A percentile compares a stretch with the other conserved stretches of the same genome.
phyloP scores from a whole-genome alignment of 1,140 invertebrate species.

The Apis laboriosa region DNA sequence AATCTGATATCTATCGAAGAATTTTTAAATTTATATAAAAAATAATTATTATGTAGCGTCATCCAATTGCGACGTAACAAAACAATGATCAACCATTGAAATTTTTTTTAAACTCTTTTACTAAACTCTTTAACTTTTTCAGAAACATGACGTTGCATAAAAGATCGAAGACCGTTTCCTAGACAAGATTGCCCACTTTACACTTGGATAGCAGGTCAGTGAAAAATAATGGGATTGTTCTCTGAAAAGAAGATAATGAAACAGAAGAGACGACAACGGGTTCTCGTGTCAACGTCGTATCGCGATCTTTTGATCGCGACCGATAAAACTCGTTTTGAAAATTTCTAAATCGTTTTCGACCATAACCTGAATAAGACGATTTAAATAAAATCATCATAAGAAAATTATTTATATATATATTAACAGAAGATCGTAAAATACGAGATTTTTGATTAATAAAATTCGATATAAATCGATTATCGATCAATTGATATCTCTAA shows the following conservation, averaged over 20 bases:
- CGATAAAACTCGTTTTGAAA: slow-evolving; percentile 43
- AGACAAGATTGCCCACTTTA: slow-evolving; percentile 74
- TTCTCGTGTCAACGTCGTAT: slow-evolving; percentile 47
- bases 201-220: slow-evolving; percentile 66
- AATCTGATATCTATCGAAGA: neutral
- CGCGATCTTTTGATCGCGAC: slow-evolving; percentile 55
- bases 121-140: neutral
- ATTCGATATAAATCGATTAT: too few species aligned
- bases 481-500: too few species aligned
- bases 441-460: too few species aligned
- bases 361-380: slow-evolving; percentile 31
- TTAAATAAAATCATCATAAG: neutral
- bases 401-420: too few species aligned
- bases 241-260: slow-evolving; percentile 68
- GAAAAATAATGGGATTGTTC: slow-evolving; percentile 69
- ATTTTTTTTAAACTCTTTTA: slow-evolving; percentile 6
- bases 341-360: slow-evolving; percentile 28
- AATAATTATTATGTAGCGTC: neutral
- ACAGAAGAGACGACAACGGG: slow-evolving; percentile 61
- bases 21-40: neutral
- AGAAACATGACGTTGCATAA: slow-evolving; percentile 61
- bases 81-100: neutral
- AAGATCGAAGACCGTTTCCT: slow-evolving; percentile 69
- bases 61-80: too few species aligned
- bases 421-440: neutral